Conservation (phyloP, 1,140 invertebrate species). For the Solen grandis region DNA sequence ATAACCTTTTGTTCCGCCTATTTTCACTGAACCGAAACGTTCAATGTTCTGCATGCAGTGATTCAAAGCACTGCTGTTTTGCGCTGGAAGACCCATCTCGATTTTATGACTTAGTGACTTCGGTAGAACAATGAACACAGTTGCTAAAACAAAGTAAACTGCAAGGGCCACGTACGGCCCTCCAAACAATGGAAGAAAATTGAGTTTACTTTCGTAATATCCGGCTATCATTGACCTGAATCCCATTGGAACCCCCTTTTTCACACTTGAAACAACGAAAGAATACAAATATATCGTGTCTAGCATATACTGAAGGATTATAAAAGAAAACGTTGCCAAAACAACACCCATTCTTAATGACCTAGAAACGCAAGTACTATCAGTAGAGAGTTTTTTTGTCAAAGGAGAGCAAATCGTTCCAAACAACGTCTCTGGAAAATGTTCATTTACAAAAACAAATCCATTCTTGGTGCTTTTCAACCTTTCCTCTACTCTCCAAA, state of each 20-base stretch:
- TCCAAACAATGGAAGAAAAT: conserved; percentile 37
- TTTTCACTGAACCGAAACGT: not conserved
- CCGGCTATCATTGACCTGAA: conserved; percentile 40
- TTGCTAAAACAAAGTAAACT: conserved; percentile 11
- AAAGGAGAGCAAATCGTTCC: not conserved
- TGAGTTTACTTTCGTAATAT: conserved; percentile 30
- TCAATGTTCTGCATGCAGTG: not conserved
- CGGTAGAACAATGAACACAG: conserved; percentile 9
- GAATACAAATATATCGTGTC: conserved; percentile 4
- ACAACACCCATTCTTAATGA: not conserved
- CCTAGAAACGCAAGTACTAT: not conserved
- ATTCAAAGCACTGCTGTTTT: conserved; percentile 5
- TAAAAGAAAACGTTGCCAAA: conserved; percentile 5
- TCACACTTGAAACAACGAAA: conserved; percentile 18
- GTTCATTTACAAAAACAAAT: conserved; percentile 22
- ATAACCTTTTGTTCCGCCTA: not conserved
- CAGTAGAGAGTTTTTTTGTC: not conserved
- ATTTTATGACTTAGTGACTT: not conserved
- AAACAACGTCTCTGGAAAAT: not conserved
- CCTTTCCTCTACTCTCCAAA: not conserved
- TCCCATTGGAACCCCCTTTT: conserved; percentile 26
- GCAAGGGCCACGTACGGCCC: conserved; percentile 35
- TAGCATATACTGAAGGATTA: conserved; percentile 12
- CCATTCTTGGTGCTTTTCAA: not conserved
- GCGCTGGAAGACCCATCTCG: not conserved